Percentiles rank a stretch among this genome's conserved stretches.
Evolutionary conservation across 2,888 invertebrate species (phyloP).

Genomic region (Cephus spinipes): DNA sequence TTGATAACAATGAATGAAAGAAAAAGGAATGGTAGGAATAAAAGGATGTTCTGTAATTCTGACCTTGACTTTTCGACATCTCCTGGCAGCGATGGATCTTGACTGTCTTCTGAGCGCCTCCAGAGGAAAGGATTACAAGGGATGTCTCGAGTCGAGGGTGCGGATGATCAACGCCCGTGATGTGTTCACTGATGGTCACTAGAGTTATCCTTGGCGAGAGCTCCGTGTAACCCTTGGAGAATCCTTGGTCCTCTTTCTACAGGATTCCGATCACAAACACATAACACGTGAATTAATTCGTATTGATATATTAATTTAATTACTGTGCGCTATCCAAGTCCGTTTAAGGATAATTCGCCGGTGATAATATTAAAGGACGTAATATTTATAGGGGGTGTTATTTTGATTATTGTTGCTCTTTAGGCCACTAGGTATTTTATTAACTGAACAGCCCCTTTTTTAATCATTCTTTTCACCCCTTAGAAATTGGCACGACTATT

Average conservation of each 20-base stretch:
- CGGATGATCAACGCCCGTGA: conserved; percentile 67
- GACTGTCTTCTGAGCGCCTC: conserved; percentile 88
- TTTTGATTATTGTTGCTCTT: background rate
- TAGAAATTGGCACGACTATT: background rate
- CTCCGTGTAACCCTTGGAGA: background rate
- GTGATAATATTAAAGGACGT: background rate
- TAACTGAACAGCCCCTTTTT: background rate
- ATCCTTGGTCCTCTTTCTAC: background rate
- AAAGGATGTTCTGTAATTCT: conserved; percentile 40
- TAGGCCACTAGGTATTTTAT: background rate
- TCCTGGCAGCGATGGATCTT: conserved; percentile 86
- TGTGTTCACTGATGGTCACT: conserved; percentile 66
- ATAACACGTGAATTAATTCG: background rate
- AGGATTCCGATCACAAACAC: background rate
- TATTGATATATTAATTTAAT: background rate
- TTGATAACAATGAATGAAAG: background rate
- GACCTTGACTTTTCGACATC: conserved; percentile 86
- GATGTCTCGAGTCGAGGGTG: conserved; percentile 67
- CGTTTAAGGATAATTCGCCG: background rate
- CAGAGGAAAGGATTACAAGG: conserved; percentile 69
- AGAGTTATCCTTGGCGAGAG: conserved; percentile 40
- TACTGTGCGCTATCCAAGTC: background rate
- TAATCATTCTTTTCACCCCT: background rate
- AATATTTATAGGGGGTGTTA: background rate
- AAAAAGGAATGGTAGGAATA: background rate